These are phyloP conservation scores for Heliothis subflexa DNA, from an alignment of 1,140 invertebrate genomes.

Conservation along the genomic window DNA sequence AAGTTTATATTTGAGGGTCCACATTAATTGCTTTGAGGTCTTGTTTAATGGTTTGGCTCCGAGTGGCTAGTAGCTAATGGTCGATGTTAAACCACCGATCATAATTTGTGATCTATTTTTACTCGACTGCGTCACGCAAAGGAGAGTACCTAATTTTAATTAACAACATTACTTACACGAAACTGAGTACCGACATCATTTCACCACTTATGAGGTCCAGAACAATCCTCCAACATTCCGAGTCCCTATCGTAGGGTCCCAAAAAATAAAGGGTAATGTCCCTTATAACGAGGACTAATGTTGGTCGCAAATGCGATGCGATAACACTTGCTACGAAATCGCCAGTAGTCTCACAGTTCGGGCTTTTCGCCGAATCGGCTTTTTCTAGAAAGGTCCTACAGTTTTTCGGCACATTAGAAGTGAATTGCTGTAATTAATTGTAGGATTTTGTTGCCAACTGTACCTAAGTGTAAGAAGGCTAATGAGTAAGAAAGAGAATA, in stretches of 20 bases:
- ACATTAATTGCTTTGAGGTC: no score
- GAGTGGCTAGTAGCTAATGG: no score
- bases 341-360: not conserved
- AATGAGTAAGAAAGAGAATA: no score
- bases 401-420: slow-evolving; percentile 16
- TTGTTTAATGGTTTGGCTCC: no score
- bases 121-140: no score
- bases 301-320: slow-evolving; percentile 13
- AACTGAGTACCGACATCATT: not conserved
- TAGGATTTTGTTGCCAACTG: slow-evolving; percentile 8
- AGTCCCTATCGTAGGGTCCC: not conserved
- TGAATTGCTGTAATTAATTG: slow-evolving; percentile 28
- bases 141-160: no score
- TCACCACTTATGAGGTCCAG: not conserved
- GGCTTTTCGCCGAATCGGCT: not conserved
- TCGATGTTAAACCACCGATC: no score
- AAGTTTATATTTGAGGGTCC: no score
- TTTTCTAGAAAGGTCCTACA: slow-evolving; percentile 11
- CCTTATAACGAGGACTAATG: slow-evolving; percentile 29
- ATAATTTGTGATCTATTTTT: no score
- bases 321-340: not conserved
- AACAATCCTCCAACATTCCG: not conserved
- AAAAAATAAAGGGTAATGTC: slow-evolving; percentile 11
- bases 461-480: not conserved
- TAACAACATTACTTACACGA: no score